These are phyloP conservation scores for Microplitis mediator DNA, from an alignment of 1,140 invertebrate species.

Conservation along the genomic window DNA sequence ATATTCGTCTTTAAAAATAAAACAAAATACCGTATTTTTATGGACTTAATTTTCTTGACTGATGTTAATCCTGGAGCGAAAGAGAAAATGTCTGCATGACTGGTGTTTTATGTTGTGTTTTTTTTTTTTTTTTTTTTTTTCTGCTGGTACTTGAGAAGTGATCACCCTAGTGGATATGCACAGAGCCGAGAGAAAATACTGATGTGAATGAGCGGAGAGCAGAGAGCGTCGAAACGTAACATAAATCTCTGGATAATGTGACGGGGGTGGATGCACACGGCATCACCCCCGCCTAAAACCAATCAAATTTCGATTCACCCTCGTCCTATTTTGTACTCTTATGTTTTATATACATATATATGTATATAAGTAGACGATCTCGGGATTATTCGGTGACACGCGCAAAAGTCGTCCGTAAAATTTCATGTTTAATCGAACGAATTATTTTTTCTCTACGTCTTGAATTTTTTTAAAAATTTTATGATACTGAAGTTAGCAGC, in stretches of 20 bases:
- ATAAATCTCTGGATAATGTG: conserved; percentile 54
- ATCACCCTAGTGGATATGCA: neutral
- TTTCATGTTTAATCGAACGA: conserved; percentile 2
- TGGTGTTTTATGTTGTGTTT: too few species aligned
- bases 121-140: too few species aligned
- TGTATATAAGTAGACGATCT: neutral
- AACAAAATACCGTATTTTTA: too few species aligned
- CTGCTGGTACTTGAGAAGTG: too few species aligned
- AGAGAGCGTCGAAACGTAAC: conserved; percentile 34
- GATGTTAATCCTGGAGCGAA: too few species aligned
- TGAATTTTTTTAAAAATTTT: neutral
- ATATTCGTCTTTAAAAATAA: too few species aligned
- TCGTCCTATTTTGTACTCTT: neutral
- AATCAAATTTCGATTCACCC: conserved; percentile 52
- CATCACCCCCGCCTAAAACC: conserved; percentile 42
- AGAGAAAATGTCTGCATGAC: too few species aligned
- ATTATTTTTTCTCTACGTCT: too few species aligned
- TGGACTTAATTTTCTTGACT: too few species aligned
- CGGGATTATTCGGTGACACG: conserved; percentile 10
- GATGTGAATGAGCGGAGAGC: too few species aligned
- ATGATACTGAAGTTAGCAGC: too few species aligned
- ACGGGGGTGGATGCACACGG: conserved; percentile 27
- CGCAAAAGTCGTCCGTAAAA: neutral
- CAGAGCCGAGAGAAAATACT: neutral
- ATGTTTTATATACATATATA: neutral